phyloP scores from a whole-genome alignment of 2,113 vertebrate genomes.

The Bubo bubo region DNA sequence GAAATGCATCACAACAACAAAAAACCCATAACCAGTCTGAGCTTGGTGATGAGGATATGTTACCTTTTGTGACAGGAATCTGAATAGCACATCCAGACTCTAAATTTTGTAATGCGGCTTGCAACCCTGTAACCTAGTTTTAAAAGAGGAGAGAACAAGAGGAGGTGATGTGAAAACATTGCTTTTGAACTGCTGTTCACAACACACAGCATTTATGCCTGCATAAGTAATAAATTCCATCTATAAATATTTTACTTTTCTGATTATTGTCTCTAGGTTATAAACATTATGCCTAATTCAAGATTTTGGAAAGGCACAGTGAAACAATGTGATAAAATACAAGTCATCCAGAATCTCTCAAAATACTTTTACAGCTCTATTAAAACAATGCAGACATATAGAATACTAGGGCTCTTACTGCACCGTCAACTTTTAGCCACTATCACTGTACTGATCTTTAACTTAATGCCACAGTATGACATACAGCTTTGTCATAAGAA shows the following conservation, averaged over 20 bases:
- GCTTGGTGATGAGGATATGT: neutral
- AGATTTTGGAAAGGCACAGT: neutral
- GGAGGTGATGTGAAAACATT: neutral
- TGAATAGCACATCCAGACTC: neutral
- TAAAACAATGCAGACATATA: neutral
- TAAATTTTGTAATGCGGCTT: constrained; percentile 36
- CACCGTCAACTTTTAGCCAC: neutral
- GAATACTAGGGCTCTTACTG: neutral
- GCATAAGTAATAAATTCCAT: neutral
- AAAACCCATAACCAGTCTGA: neutral
- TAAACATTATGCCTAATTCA: neutral
- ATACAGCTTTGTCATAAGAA: neutral
- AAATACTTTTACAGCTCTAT: neutral
- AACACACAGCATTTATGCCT: neutral
- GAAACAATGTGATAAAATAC: neutral
- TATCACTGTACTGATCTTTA: neutral
- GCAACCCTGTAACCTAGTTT: constrained; percentile 66
- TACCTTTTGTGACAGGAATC: constrained; percentile 69
- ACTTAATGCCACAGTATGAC: neutral
- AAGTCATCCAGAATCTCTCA: neutral
- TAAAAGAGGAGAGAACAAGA: neutral
- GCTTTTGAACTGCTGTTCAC: neutral
- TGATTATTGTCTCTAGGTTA: neutral
- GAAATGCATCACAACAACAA: neutral
- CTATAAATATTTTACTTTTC: neutral